Evolutionary conservation across 2,113 vertebrate species (phyloP).

Genomic region (Vulpes vulpes): DNA sequence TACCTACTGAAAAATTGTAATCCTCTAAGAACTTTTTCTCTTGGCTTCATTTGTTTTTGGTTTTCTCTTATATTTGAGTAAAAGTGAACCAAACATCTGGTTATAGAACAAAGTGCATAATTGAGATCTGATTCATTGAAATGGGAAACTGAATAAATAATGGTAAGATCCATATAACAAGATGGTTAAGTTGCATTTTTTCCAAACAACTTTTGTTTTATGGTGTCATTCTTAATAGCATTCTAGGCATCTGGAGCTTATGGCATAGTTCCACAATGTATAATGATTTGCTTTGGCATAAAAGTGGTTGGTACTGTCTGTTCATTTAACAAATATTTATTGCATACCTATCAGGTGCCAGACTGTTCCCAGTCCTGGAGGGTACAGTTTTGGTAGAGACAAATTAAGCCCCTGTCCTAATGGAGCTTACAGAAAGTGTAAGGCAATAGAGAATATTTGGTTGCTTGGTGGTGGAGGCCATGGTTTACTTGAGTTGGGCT

Average conservation of each 20-base stretch:
- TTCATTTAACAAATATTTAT: constrained; percentile 2
- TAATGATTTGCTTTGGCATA: constrained; percentile 34
- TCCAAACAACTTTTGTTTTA: background rate
- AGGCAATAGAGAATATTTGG: background rate
- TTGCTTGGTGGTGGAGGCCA: background rate
- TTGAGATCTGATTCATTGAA: background rate
- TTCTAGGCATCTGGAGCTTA: background rate
- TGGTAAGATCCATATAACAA: background rate
- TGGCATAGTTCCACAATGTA: background rate
- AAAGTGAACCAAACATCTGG: background rate
- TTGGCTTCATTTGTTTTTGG: background rate
- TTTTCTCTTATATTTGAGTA: constrained; percentile 24
- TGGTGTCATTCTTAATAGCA: background rate
- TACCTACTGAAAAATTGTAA: background rate
- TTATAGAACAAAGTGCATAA: background rate
- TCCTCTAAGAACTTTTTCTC: background rate
- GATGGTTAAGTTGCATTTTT: background rate
- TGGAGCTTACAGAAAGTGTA: background rate
- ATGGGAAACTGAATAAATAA: constrained; percentile 26
- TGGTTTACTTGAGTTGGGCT: background rate
- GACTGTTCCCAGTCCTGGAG: background rate
- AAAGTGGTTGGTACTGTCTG: background rate
- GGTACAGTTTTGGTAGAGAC: background rate
- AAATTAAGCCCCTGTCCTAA: background rate
- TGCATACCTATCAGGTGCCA: background rate